Percentiles rank a stretch among this genome's conserved stretches.
phyloP scores from a whole-genome alignment of 2,888 invertebrate species.

The Drosophila flavopinicola region DNA sequence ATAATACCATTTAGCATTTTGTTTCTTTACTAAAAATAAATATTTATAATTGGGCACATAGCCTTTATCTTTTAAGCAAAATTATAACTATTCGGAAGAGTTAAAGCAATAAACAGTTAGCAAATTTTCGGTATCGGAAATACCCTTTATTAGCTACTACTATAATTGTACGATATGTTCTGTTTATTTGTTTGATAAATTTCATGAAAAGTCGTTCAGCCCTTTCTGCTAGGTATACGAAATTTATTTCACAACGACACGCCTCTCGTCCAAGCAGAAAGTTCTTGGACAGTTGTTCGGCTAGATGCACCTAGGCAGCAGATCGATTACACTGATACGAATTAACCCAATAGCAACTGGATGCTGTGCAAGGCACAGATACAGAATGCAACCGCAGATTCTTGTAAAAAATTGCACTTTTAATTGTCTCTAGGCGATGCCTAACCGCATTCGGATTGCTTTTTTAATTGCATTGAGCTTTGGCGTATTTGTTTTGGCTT shows the following conservation, averaged over 20 bases:
- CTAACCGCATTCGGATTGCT: slow-evolving; percentile 40
- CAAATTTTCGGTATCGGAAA: too few relatives aligned
- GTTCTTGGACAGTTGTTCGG: slow-evolving; percentile 22
- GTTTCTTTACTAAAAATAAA: too few relatives aligned
- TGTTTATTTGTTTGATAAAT: background rate
- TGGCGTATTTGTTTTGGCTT: slow-evolving; percentile 47
- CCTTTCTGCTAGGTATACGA: slow-evolving; percentile 22
- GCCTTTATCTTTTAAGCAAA: too few relatives aligned
- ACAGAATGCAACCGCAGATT: slow-evolving; percentile 41
- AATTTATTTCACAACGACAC: slow-evolving; percentile 81
- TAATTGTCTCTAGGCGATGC: slow-evolving; percentile 43
- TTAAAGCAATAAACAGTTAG: too few relatives aligned
- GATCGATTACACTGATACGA: slow-evolving; percentile 71
- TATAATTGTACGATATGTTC: too few relatives aligned
- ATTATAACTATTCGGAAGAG: too few relatives aligned
- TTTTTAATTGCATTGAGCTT: slow-evolving; percentile 55
- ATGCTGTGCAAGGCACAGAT: slow-evolving; percentile 30
- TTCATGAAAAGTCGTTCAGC: slow-evolving; percentile 5
- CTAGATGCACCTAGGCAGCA: slow-evolving; percentile 27
- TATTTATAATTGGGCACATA: too few relatives aligned
- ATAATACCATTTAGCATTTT: background rate
- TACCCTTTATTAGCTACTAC: too few relatives aligned
- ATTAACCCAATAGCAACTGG: slow-evolving; percentile 55
- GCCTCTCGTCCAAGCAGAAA: slow-evolving; percentile 53
- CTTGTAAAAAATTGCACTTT: slow-evolving; percentile 65